These are phyloP conservation scores for Cerastoderma edule DNA, from an alignment of 2,888 invertebrate species.

Conservation along the genomic window DNA sequence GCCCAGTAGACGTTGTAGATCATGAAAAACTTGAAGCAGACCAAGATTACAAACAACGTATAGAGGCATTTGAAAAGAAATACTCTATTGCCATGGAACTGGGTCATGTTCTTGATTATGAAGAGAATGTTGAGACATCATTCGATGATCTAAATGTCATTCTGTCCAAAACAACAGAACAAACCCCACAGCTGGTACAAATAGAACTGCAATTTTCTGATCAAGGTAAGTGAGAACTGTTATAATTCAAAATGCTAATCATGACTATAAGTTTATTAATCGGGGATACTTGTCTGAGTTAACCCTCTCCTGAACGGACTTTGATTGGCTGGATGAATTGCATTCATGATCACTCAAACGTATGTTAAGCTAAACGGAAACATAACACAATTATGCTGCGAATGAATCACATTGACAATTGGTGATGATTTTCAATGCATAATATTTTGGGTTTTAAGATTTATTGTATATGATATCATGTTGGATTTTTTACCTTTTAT, in stretches of 20 bases:
- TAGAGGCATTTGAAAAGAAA: background rate
- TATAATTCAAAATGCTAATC: too few species aligned
- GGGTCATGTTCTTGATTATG: background rate
- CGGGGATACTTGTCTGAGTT: background rate
- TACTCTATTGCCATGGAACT: background rate
- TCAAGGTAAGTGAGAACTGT: background rate
- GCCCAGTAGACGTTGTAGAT: background rate
- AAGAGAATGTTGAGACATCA: background rate
- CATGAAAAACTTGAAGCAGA: constrained; percentile 1
- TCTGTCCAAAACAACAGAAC: background rate
- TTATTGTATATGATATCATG: too few species aligned
- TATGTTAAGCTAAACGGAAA: too few species aligned
- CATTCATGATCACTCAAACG: too few species aligned
- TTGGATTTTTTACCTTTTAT: too few species aligned
- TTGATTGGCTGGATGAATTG: background rate
- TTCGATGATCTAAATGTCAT: background rate
- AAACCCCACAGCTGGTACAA: background rate
- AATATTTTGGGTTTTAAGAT: too few species aligned
- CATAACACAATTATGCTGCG: too few species aligned
- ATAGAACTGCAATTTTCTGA: background rate
- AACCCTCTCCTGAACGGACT: background rate
- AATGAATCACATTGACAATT: too few species aligned
- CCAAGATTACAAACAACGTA: background rate
- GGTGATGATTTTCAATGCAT: too few species aligned
- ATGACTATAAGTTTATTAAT: background rate